These are phyloP conservation scores for Tromatobia lineatoria DNA, from an alignment of 2,888 invertebrate species.

Conservation along the genomic window DNA sequence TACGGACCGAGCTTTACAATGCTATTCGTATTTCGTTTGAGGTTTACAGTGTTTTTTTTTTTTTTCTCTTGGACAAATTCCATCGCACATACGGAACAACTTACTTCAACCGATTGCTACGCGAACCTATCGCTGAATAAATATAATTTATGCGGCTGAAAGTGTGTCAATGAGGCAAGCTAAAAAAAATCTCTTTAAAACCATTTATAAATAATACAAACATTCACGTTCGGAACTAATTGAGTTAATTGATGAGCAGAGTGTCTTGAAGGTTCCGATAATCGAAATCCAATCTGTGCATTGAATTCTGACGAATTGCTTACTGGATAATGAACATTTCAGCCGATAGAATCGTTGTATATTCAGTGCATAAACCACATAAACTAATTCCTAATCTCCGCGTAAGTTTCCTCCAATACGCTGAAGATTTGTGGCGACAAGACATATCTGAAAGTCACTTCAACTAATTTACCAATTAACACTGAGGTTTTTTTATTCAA, in stretches of 20 bases:
- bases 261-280: background rate
- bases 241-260: background rate
- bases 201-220: constrained; percentile 12
- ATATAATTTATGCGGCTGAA: constrained; percentile 20
- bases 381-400: constrained; percentile 5
- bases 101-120: background rate
- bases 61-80: constrained; percentile 14
- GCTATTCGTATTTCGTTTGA: constrained; percentile 27
- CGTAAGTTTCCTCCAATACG: constrained; percentile 1
- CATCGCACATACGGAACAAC: constrained; percentile 19
- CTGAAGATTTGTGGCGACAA: background rate
- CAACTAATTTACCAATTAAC: constrained; percentile 2
- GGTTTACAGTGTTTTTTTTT: constrained; percentile 19
- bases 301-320: constrained; percentile 5
- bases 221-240: background rate
- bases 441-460: constrained; percentile 29
- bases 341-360: constrained; percentile 21
- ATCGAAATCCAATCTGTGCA: background rate
- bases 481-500: constrained; percentile 4
- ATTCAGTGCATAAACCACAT: constrained; percentile 14
- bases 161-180: background rate
- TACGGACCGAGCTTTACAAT: constrained; percentile 23
- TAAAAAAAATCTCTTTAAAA: constrained; percentile 4
- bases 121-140: constrained; percentile 12
- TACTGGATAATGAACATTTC: constrained; percentile 12